phyloP scores from a whole-genome alignment of 2,113 vertebrate species.

The Probosciger aterrimus region DNA sequence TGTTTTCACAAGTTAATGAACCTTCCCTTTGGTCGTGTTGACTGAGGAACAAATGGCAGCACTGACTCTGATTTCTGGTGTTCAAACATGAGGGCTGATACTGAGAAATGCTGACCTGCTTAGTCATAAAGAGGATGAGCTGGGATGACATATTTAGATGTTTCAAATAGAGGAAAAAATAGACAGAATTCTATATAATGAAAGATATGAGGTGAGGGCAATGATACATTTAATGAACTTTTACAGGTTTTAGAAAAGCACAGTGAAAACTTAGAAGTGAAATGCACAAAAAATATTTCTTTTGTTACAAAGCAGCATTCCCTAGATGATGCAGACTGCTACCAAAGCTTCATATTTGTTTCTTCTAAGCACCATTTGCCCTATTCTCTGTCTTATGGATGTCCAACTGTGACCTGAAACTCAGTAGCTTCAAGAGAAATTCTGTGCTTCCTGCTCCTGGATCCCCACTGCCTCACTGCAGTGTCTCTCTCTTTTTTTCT shows the following conservation, averaged over 20 bases:
- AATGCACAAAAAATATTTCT: neutral
- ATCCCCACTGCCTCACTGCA: neutral
- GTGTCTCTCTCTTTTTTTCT: neutral
- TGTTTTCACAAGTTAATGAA: neutral
- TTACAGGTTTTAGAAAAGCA: neutral
- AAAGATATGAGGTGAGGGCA: neutral
- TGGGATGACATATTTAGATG: neutral
- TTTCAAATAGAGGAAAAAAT: neutral
- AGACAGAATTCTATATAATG: neutral
- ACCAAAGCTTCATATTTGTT: neutral
- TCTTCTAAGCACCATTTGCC: neutral
- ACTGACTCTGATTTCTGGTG: neutral
- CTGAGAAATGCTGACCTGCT: neutral
- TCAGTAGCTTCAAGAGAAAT: neutral
- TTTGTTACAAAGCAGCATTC: neutral
- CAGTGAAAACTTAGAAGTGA: neutral
- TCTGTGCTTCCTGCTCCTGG: neutral
- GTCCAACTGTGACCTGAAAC: neutral
- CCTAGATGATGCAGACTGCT: neutral
- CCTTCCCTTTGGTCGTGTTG: neutral
- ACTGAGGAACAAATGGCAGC: neutral
- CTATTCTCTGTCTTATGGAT: neutral
- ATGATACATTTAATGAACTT: neutral
- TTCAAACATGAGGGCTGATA: neutral
- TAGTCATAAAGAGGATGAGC: neutral